Evolutionary conservation across 2,888 invertebrate genomes (phyloP).

Genomic region (Agrilus mali): DNA sequence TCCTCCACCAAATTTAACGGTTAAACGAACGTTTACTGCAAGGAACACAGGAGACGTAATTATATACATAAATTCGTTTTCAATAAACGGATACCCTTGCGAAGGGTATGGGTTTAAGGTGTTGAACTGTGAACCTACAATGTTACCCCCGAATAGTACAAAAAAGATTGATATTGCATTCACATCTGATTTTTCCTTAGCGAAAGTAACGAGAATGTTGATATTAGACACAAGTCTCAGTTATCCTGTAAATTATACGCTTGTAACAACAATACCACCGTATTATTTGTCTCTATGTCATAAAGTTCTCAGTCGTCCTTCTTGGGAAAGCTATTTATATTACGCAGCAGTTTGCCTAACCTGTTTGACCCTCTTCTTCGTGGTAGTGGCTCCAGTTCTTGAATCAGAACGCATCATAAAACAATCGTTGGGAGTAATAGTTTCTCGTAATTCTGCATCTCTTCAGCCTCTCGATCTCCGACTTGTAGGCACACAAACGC

Average conservation of each 20-base stretch:
- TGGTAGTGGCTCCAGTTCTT: conserved; percentile 53
- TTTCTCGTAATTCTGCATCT: conserved; percentile 38
- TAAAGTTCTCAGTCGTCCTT: conserved; percentile 54
- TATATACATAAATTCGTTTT: conserved; percentile 57
- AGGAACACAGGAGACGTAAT: conserved; percentile 85
- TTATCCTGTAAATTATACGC: conserved; percentile 49
- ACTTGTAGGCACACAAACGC: conserved; percentile 37
- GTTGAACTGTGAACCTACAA: conserved; percentile 60
- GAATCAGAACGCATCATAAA: conserved; percentile 59
- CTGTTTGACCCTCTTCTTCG: conserved; percentile 47
- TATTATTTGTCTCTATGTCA: conserved; percentile 58
- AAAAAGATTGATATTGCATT: conserved; percentile 74
- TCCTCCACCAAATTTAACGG: conserved; percentile 51
- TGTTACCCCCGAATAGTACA: conserved; percentile 57
- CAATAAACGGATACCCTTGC: conserved; percentile 53
- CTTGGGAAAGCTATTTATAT: conserved; percentile 62
- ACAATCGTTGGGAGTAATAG: conserved; percentile 35
- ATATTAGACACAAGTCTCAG: conserved; percentile 49
- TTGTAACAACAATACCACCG: conserved; percentile 49
- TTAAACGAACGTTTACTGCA: conserved; percentile 70
- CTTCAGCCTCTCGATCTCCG: conserved; percentile 50
- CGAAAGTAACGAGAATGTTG: conserved; percentile 54
- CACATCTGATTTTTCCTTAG: conserved; percentile 76
- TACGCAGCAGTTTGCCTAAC: conserved; percentile 48
- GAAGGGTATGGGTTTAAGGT: conserved; percentile 72